These are phyloP conservation scores for Macroteleia sp. DNA, from an alignment of 2,888 invertebrate species.

Conservation along the genomic window DNA sequence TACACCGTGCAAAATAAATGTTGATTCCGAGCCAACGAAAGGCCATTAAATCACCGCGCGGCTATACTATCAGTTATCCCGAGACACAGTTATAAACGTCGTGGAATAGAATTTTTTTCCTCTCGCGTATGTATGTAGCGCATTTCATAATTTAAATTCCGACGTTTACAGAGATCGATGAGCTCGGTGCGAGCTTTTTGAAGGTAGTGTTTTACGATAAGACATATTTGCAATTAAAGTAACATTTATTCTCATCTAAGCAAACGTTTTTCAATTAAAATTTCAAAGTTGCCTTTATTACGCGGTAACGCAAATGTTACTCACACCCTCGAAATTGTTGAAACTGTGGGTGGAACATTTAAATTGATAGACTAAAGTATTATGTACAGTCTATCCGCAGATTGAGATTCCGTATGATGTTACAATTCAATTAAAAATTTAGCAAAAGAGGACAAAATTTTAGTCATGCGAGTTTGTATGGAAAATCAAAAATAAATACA, in stretches of 20 bases:
- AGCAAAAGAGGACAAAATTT: not conserved
- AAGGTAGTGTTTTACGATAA: conserved; percentile 63
- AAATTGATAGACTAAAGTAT: no score
- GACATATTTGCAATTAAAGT: conserved; percentile 61
- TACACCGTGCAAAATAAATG: conserved; percentile 47
- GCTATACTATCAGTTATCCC: conserved; percentile 60
- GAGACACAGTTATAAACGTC: conserved; percentile 64
- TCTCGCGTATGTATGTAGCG: conserved; percentile 33
- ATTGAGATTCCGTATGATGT: no score
- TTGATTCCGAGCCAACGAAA: conserved; percentile 62
- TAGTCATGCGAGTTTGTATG: no score
- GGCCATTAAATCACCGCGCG: conserved; percentile 60
- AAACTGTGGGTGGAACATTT: conserved; percentile 14
- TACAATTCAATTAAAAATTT: not conserved
- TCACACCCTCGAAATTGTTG: conserved; percentile 17
- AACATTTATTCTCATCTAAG: conserved; percentile 52
- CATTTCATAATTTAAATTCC: conserved; percentile 65
- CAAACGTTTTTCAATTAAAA: conserved; percentile 25
- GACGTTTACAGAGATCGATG: conserved; percentile 66
- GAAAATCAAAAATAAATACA: conserved; percentile 27
- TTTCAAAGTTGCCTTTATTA: conserved; percentile 14
- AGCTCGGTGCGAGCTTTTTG: conserved; percentile 56
- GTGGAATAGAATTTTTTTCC: conserved; percentile 59
- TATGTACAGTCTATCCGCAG: no score
- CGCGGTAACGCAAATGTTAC: conserved; percentile 23